These are phyloP conservation scores for Leucopsar rothschildi DNA, from an alignment of 2,113 vertebrate species.

Conservation along the genomic window DNA sequence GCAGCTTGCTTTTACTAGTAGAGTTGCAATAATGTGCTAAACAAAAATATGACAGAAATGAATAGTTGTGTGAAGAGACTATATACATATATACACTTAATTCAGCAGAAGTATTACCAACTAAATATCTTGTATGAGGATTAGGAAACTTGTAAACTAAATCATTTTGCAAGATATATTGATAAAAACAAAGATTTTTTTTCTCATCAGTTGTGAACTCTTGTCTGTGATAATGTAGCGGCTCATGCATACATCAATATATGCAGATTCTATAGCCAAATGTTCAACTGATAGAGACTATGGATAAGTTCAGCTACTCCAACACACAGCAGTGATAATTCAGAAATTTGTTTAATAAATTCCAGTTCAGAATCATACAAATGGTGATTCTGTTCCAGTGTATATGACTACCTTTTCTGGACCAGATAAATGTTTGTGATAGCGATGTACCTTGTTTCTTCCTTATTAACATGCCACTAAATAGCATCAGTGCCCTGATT, in stretches of 20 bases:
- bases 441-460: not conserved
- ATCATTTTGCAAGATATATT: not conserved
- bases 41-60: not conserved
- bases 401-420: not conserved
- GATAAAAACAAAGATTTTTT: not conserved
- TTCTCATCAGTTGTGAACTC: not conserved
- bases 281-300: not conserved
- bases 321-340: not conserved
- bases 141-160: not conserved
- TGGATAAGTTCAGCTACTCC: not conserved
- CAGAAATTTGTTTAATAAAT: not conserved
- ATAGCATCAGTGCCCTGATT: accelerated
- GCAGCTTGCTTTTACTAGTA: not conserved
- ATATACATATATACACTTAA: not conserved
- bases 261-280: not conserved
- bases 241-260: not conserved
- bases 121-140: not conserved
- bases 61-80: not conserved
- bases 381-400: not conserved
- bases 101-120: not conserved
- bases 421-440: not conserved
- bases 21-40: not conserved
- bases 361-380: not conserved
- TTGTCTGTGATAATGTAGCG: not conserved
- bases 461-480: not conserved